Conservation (phyloP, 1,140 invertebrate genomes). For the Euwallacea fornicatus region DNA sequence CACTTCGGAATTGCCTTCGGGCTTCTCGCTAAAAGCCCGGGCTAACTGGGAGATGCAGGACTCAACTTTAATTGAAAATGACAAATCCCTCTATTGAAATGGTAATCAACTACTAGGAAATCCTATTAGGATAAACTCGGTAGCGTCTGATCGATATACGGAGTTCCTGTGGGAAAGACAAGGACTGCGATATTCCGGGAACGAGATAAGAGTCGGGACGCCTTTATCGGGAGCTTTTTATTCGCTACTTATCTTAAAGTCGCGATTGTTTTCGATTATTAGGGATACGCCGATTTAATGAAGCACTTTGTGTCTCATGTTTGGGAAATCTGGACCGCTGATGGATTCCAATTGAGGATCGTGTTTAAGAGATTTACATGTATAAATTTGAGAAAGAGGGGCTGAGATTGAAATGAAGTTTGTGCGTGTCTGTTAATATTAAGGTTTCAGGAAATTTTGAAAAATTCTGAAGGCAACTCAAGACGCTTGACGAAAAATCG, state of each 20-base stretch:
- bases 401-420: too few species aligned
- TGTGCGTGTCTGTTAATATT: too few species aligned
- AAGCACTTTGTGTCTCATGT: slow-evolving; percentile 14
- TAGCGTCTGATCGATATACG: slow-evolving; percentile 49
- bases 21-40: slow-evolving; percentile 39
- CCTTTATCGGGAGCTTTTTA: slow-evolving; percentile 37
- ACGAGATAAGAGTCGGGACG: slow-evolving; percentile 18
- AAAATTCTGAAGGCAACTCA: too few species aligned
- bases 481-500: too few species aligned
- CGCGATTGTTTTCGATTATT: slow-evolving; percentile 37
- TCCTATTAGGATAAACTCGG: slow-evolving; percentile 56
- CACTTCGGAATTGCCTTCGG: slow-evolving; percentile 23
- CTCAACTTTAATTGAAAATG: slow-evolving; percentile 57
- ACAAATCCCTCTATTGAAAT: slow-evolving; percentile 57
- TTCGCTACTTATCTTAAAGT: slow-evolving; percentile 40
- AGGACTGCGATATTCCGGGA: slow-evolving; percentile 13
- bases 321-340: slow-evolving; percentile 7
- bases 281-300: slow-evolving; percentile 23
- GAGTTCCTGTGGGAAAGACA: slow-evolving; percentile 36
- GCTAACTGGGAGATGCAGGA: slow-evolving; percentile 50
- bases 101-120: slow-evolving; percentile 57
- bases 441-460: too few species aligned
- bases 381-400: not conserved
- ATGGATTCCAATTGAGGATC: slow-evolving; percentile 4
- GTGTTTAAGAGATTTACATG: not conserved